Evolutionary conservation across 2,113 vertebrate genomes (phyloP), one percentile per base, ranked within the genome.

Genomic region (Turnix velox): DNA sequence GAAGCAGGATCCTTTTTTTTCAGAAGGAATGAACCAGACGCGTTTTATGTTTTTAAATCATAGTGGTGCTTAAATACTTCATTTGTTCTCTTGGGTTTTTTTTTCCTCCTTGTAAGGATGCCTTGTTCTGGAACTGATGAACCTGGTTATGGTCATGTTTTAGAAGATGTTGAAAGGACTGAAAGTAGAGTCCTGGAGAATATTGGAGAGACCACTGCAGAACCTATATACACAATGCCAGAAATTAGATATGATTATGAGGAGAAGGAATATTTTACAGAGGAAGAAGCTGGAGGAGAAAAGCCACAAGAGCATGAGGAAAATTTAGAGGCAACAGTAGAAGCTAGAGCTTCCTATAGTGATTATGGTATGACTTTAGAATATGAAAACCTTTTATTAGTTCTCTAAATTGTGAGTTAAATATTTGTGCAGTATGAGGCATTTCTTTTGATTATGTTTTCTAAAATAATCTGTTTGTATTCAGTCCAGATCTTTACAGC

Each of bases 331-430:
- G 63, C 72, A 40, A 83, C 54, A 43, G 62, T 48, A 52, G 83
- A 87, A 89, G 65, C 15, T 18, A 45, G 88, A 55, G 35, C 30
- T 87, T 75, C 76, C 80, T 78, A 25, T n/a, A 59, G 43, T 18
- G 15, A 55, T 67, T 31, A 43, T 59, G 97, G 90, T 93, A 92
- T 92, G 90, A 76, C 63, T 74, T 54, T 89, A 62, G 39, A 69
- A 72, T 39, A 81, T 58, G 17, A 93, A 92, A 78, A 78, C 30
- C 2, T 65, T 49, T 72, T 33, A n/a, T 78, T 80, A 84, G 66
- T 48, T 80, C 37, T 43, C 12, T 65, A n/a, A 57, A 51, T 25
- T 69, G 8, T 77, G 30, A 71, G 20, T 3, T 46, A n/a, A 57
- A 33, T 54, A 22, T n/a, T 87, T 78, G 43, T 13, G 7, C 28